phyloP scores from a whole-genome alignment of 2,113 vertebrate genomes.

The Melospiza melodia region DNA sequence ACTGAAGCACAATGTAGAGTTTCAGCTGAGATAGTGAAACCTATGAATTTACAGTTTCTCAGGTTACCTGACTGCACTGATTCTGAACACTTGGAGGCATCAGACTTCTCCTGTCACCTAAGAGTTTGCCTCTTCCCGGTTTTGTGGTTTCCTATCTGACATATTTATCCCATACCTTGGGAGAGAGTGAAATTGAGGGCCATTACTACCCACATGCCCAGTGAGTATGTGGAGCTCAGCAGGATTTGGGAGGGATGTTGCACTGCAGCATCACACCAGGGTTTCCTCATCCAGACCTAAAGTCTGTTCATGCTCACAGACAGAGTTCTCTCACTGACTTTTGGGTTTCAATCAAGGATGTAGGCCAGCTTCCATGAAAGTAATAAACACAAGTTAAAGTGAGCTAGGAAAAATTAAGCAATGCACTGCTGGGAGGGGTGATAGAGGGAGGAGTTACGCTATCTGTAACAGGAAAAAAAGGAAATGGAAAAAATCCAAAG shows the following conservation, averaged over 20 bases:
- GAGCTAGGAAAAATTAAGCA: neutral
- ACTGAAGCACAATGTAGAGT: neutral
- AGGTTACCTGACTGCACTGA: neutral
- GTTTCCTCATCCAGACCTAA: neutral
- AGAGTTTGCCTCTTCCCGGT: accelerated
- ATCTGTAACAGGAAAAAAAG: neutral
- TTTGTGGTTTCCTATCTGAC: neutral
- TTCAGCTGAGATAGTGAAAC: neutral
- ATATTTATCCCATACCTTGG: neutral
- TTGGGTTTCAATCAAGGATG: neutral
- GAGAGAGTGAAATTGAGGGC: neutral
- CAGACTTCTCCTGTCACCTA: accelerated
- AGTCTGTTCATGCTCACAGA: accelerated
- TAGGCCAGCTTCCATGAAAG: neutral
- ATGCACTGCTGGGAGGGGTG: accelerated
- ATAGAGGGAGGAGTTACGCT: neutral
- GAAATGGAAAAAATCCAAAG: neutral
- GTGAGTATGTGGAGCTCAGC: neutral
- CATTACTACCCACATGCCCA: neutral
- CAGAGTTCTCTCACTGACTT: neutral
- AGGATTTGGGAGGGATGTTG: neutral
- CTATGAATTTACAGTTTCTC: neutral
- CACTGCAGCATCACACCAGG: neutral
- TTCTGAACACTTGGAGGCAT: neutral
- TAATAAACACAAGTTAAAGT: neutral